phyloP scores from a whole-genome alignment of 1,140 invertebrate species.

The Dicyema japonicum region DNA sequence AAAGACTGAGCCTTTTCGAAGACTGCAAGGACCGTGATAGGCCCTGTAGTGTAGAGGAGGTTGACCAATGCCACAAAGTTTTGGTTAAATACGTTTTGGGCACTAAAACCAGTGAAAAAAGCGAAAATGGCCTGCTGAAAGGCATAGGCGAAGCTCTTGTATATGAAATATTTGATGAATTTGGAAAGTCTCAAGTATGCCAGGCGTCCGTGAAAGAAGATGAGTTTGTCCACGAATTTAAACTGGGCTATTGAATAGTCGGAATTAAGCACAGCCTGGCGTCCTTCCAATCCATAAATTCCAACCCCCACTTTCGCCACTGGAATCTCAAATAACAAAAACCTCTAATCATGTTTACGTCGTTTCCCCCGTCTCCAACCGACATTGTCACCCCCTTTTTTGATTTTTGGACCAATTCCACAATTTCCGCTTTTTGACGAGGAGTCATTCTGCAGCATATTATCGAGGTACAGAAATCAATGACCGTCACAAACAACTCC shows the following conservation, averaged over 20 bases:
- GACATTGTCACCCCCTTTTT: conserved; percentile 50
- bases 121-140: conserved; percentile 87
- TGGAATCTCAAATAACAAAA: conserved; percentile 7
- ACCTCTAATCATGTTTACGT: conserved; percentile 28
- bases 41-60: neutral
- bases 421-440: conserved; percentile 65
- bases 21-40: no score
- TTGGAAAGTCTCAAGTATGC: conserved; percentile 84
- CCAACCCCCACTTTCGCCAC: conserved; percentile 47
- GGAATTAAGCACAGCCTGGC: conserved; percentile 82
- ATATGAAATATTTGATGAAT: conserved; percentile 88
- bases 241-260: conserved; percentile 92
- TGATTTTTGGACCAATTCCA: conserved; percentile 53
- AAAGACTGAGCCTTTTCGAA: no score
- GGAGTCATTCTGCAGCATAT: conserved; percentile 38
- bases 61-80: no score
- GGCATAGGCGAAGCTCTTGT: conserved; percentile 95
- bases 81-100: conserved; percentile 91
- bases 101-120: conserved; percentile 79
- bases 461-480: neutral
- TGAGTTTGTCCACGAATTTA: conserved; percentile 28
- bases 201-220: conserved; percentile 92
- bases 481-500: neutral
- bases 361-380: conserved; percentile 93
- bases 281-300: conserved; percentile 82